Conservation (phyloP, 2,888 invertebrate species). For the Branchellion lobata region DNA sequence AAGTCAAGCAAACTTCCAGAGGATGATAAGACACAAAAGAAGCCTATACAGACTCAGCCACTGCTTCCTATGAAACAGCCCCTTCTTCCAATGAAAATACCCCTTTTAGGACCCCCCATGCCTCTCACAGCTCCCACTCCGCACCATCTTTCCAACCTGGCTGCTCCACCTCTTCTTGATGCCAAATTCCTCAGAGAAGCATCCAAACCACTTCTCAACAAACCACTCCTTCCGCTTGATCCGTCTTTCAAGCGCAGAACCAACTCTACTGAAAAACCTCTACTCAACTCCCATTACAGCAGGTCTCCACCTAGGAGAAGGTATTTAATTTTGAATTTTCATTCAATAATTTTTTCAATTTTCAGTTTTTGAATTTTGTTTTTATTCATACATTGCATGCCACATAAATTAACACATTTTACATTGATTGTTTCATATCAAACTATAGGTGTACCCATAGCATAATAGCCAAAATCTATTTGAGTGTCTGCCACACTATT, state of each 20-base stretch:
- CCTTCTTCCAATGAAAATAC: neutral
- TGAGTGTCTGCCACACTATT: neutral
- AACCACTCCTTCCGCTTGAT: neutral
- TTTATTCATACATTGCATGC: neutral
- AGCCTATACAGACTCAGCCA: conserved; percentile 1
- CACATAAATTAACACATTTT: no score
- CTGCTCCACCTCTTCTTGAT: no score
- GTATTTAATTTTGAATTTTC: neutral
- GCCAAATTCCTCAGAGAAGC: neutral
- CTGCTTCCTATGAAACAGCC: conserved; percentile 3
- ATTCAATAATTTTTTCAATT: neutral
- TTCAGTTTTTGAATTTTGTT: neutral
- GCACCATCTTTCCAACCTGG: no score
- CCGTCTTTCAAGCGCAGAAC: neutral
- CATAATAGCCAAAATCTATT: neutral
- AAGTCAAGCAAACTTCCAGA: conserved; percentile 61
- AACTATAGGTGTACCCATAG: conserved; percentile 16
- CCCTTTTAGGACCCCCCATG: conserved; percentile 1
- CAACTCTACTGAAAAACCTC: no score
- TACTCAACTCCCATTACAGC: neutral
- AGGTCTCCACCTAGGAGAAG: neutral
- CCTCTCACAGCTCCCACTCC: neutral
- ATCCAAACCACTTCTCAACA: no score
- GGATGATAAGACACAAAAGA: conserved; percentile 13
- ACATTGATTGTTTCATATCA: conserved; percentile 1